Percentiles rank a stretch among this genome's conserved stretches.
Evolutionary conservation across 2,113 vertebrate species (phyloP).

Genomic region (Paramormyrops kingsleyae): DNA sequence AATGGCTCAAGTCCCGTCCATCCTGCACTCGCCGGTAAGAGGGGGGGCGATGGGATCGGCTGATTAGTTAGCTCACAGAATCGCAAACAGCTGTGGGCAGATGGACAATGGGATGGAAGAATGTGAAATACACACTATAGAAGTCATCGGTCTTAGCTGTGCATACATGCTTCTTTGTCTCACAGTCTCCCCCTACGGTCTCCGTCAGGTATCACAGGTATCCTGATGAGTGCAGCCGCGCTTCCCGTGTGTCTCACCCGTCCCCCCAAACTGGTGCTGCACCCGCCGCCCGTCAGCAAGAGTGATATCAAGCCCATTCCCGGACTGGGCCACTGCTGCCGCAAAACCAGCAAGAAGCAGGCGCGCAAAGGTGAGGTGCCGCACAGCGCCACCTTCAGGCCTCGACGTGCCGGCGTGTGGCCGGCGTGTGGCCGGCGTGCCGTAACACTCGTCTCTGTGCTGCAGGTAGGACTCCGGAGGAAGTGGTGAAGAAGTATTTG

Average conservation of each 20-base stretch:
- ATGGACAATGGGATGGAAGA: not conserved
- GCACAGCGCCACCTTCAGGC: not conserved
- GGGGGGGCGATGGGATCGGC: not conserved
- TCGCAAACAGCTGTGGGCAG: not conserved
- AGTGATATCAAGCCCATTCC: slow-evolving; percentile 90
- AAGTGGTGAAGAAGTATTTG: slow-evolving; percentile 86
- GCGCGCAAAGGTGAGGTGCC: slow-evolving; percentile 75
- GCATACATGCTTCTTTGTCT: not conserved
- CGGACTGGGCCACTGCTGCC: slow-evolving; percentile 82
- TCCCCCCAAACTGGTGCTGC: slow-evolving; percentile 85
- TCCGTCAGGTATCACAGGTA: slow-evolving; percentile 80
- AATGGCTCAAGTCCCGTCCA: slow-evolving; percentile 86
- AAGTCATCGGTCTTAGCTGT: not conserved
- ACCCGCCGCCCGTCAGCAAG: slow-evolving; percentile 89
- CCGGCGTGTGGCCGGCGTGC: too few species aligned
- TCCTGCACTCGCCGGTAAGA: slow-evolving; percentile 80
- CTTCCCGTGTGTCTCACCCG: slow-evolving; percentile 87
- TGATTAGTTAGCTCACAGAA: not conserved
- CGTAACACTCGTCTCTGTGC: not conserved
- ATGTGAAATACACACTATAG: not conserved
- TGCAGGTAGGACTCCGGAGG: slow-evolving; percentile 83
- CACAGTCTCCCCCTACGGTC: slow-evolving; percentile 21
- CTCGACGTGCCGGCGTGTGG: not conserved
- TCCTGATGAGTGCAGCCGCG: slow-evolving; percentile 87
- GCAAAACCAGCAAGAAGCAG: slow-evolving; percentile 91